Conservation (phyloP, 2,888 invertebrate genomes). For the Troilus luridus region DNA sequence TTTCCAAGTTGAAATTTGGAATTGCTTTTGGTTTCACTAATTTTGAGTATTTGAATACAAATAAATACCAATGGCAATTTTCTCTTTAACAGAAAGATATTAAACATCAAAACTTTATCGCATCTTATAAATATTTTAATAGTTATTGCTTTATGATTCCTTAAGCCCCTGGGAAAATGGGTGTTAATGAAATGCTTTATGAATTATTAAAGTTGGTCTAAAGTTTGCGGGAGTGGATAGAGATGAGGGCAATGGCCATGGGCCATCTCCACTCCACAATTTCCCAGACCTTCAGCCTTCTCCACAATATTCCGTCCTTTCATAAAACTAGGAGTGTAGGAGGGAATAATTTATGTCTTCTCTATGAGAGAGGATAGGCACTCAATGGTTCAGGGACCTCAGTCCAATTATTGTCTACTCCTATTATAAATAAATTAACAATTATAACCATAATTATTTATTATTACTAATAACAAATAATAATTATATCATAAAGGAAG, state of each 20-base stretch:
- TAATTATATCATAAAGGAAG: too few species aligned
- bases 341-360: background rate
- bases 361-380: background rate
- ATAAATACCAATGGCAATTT: too few species aligned
- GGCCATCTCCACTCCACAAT: background rate
- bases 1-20: too few species aligned
- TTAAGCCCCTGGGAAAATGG: background rate
- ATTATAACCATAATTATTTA: too few species aligned
- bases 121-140: background rate
- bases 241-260: background rate
- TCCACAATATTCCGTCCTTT: background rate
- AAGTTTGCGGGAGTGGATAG: background rate
- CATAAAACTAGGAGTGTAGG: background rate
- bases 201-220: constrained; percentile 34
- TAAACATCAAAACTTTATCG: background rate
- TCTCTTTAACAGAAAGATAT: background rate
- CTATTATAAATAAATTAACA: too few species aligned
- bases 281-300: background rate
- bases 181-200: background rate
- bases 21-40: too few species aligned
- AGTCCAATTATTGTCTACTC: too few species aligned
- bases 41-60: too few species aligned
- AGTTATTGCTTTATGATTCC: constrained; percentile 1
- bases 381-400: too few species aligned
- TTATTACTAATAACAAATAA: too few species aligned